Evolutionary conservation across 1,140 invertebrate genomes (phyloP).

Genomic region (Brachystomella parvula): DNA sequence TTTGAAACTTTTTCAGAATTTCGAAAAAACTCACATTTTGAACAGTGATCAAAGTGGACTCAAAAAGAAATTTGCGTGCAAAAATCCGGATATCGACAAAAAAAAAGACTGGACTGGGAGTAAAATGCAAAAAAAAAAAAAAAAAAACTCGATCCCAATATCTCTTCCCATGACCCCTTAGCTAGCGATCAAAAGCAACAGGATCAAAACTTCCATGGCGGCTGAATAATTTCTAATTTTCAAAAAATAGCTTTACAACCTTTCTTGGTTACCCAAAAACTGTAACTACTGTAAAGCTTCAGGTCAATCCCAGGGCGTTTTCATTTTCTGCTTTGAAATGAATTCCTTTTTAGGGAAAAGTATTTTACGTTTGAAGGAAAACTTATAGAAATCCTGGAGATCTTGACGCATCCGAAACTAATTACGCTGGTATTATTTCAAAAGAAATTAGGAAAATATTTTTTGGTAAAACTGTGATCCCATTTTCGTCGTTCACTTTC

Average conservation of each 20-base stretch:
- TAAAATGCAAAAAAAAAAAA: constrained; percentile 12
- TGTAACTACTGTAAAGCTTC: neutral
- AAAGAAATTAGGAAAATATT: neutral
- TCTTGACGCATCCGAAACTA: neutral
- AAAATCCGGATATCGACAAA: too few species aligned
- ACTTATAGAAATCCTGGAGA: neutral
- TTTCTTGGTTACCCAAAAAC: neutral
- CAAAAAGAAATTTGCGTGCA: too few species aligned
- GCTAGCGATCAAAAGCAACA: too few species aligned
- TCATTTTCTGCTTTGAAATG: neutral
- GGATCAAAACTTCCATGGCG: neutral
- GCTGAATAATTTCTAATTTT: neutral
- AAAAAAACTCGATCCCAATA: too few species aligned
- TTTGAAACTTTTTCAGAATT: too few species aligned
- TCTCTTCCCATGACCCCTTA: too few species aligned
- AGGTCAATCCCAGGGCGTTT: neutral
- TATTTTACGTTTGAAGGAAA: neutral
- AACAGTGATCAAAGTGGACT: too few species aligned
- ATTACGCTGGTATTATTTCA: neutral
- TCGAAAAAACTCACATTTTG: too few species aligned
- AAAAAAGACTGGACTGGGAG: too few species aligned
- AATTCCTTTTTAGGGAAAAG: neutral
- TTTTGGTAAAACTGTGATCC: neutral
- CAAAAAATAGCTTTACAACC: neutral
- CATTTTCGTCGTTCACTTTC: neutral